Evolutionary conservation across 2,888 invertebrate species (phyloP).

Genomic region (Oscheius myriophilus): DNA sequence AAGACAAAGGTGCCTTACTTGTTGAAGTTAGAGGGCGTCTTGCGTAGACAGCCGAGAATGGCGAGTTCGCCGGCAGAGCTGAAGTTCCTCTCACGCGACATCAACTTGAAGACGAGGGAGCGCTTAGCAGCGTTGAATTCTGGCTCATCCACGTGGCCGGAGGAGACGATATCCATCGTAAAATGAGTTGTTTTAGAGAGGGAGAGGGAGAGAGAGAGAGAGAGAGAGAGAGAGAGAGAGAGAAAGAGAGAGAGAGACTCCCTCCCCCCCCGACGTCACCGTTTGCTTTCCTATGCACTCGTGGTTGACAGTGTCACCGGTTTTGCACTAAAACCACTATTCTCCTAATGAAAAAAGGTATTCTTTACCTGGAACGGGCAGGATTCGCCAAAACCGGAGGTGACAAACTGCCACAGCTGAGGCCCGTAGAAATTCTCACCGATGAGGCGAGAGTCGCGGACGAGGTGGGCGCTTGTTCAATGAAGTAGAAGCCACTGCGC

Average conservation of each 20-base stretch:
- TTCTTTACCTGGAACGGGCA: conserved; percentile 32
- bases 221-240: not conserved
- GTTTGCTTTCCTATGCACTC: conserved; percentile 36
- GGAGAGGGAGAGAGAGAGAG: not conserved
- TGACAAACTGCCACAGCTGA: conserved; percentile 43
- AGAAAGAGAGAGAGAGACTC: conserved; percentile 39
- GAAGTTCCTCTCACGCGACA: conserved; percentile 83
- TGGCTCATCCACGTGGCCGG: conserved; percentile 78
- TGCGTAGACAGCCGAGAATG: conserved; percentile 80
- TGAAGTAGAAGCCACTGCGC: conserved; percentile 74
- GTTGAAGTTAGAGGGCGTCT: conserved; percentile 74
- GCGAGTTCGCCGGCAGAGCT: conserved; percentile 81
- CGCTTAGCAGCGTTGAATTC: conserved; percentile 85
- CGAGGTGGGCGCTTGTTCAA: conserved; percentile 57
- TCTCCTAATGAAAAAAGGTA: not conserved
- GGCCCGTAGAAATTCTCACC: conserved; percentile 31
- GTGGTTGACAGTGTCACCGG: conserved; percentile 10
- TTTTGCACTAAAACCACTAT: conserved; percentile 11
- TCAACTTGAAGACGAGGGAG: conserved; percentile 86
- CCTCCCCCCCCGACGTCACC: conserved; percentile 51
- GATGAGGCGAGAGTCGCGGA: conserved; percentile 45
- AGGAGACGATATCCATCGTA: conserved; percentile 71
- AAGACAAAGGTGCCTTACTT: conserved; percentile 37
- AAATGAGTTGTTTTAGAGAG: conserved; percentile 13
- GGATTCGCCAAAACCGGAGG: conserved; percentile 35